Evolutionary conservation across 2,888 invertebrate species (phyloP).

Genomic region (Dimorphilus gyrociliatus): DNA sequence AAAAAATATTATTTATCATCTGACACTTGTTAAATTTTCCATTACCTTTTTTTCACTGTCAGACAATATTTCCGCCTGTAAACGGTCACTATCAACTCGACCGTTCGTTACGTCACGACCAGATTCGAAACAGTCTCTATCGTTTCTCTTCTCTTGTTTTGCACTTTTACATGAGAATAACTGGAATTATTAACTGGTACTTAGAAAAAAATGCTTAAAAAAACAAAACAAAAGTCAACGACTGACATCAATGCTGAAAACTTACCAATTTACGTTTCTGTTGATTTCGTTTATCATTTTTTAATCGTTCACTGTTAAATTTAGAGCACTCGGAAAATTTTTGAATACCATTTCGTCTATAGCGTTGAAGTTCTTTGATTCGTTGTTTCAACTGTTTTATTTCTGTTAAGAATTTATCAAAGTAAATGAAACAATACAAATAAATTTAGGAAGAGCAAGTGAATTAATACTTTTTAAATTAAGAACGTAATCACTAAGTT

Average conservation of each 20-base stretch:
- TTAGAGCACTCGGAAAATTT: slow-evolving; percentile 54
- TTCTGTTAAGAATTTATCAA: slow-evolving; percentile 32
- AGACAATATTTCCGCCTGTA: slow-evolving; percentile 28
- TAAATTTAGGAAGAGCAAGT: neutral
- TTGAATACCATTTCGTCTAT: slow-evolving; percentile 68
- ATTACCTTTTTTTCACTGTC: slow-evolving; percentile 36
- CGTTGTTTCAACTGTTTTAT: slow-evolving; percentile 68
- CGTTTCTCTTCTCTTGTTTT: slow-evolving; percentile 17
- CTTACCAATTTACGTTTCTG: too few relatives aligned
- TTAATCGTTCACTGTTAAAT: slow-evolving; percentile 58
- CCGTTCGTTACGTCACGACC: slow-evolving; percentile 4
- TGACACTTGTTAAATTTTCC: neutral
- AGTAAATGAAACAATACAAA: slow-evolving; percentile 1
- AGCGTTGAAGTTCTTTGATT: slow-evolving; percentile 58
- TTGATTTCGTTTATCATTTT: too few relatives aligned
- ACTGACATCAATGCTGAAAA: too few relatives aligned
- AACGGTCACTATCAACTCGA: slow-evolving; percentile 7
- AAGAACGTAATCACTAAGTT: too few relatives aligned
- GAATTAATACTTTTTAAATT: neutral
- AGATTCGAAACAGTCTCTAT: slow-evolving; percentile 3
- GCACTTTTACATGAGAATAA: slow-evolving; percentile 11
- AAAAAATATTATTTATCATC: neutral
- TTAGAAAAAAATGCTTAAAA: too few relatives aligned
- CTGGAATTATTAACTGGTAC: too few relatives aligned
- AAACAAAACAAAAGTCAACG: too few relatives aligned